These are phyloP conservation scores for Aporophyla lueneburgensis DNA, from an alignment of 2,888 invertebrate genomes.

Conservation along the genomic window DNA sequence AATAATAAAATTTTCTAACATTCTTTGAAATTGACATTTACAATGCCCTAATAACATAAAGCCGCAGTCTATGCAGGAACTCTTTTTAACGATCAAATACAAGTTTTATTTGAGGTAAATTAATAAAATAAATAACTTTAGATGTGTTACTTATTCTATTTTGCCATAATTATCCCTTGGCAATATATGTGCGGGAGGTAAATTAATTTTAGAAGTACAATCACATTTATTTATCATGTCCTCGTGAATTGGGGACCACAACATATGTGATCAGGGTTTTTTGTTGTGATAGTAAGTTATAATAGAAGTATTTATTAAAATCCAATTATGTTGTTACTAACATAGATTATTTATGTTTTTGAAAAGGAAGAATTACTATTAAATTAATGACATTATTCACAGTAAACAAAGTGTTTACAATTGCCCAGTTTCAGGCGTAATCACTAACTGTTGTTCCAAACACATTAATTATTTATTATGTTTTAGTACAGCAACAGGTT, in stretches of 20 bases:
- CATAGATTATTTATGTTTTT: not conserved
- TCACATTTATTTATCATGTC: not conserved
- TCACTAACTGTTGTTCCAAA: not conserved
- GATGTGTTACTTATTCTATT: not conserved
- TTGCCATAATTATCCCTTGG: slow-evolving; percentile 22
- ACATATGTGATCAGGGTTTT: not conserved
- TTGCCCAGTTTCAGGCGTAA: not conserved
- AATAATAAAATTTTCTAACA: not conserved
- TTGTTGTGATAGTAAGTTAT: not conserved
- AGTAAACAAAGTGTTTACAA: not conserved
- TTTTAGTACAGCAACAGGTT: slow-evolving; percentile 32
- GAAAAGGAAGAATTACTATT: not conserved
- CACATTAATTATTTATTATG: slow-evolving; percentile 18
- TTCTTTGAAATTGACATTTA: not conserved
- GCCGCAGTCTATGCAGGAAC: not conserved
- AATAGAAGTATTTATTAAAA: not conserved
- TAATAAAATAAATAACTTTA: slow-evolving; percentile 9
- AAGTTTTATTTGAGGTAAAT: not conserved
- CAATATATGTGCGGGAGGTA: slow-evolving; percentile 5
- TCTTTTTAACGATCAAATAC: not conserved
- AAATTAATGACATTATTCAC: not conserved
- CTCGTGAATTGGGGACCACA: not conserved
- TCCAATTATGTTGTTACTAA: not conserved
- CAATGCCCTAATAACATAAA: not conserved
- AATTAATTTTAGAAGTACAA: slow-evolving; percentile 21